Base-by-base conservation (phyloP, 2,888 invertebrate genomes). In the Erebia palarica region DNA sequence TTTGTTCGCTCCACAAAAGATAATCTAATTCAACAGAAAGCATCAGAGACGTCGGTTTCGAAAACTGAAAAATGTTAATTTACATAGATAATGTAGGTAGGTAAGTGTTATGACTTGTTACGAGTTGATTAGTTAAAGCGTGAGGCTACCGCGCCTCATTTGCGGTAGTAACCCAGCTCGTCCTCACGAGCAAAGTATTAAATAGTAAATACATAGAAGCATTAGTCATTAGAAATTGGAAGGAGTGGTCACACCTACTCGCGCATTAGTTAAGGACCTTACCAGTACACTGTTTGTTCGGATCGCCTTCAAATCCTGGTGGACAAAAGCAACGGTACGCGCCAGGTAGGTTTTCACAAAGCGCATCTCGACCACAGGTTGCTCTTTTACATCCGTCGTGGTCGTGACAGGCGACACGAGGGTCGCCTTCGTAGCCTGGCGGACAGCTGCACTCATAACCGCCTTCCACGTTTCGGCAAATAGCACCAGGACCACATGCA, bases 361-460 rank as follows among this genome's bases (percentile, higher is more conserved):
- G 90, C 7, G 98, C 97, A 78, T 95, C 95, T 75, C 96, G 94
- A 68, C 98, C 98, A 85, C 98, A 98, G 57, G 96, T 95, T 71
- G 94, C 94, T 77, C 95, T 94, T 27, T 95, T 90, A 83, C 97
- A 97, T 87, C 96, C 97, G 86, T 97, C 95, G 70, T 94, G 91
- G 84, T 97, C 97, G 71, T 89, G 86, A 85, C 98, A 98, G 67
- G 96, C 96, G 14, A 94, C 89, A 73, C 95, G 95, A 55, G 97
- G 96, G 84, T 97, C 96, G 27, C 97, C 97, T 75, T 96, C 96
- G 88, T 94, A 96, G 76, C 97, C 98, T 73, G 95, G 94, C 42
- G 96, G 97, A 83, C 98, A 98, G 83, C 96, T 96, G 93, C 98
- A 98, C 86, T 95, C 96, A 90, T 96, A 95, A 76, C 96, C 96